Base-by-base conservation (phyloP, 1,140 invertebrate genomes). In the Drosophila nikananu region DNA sequence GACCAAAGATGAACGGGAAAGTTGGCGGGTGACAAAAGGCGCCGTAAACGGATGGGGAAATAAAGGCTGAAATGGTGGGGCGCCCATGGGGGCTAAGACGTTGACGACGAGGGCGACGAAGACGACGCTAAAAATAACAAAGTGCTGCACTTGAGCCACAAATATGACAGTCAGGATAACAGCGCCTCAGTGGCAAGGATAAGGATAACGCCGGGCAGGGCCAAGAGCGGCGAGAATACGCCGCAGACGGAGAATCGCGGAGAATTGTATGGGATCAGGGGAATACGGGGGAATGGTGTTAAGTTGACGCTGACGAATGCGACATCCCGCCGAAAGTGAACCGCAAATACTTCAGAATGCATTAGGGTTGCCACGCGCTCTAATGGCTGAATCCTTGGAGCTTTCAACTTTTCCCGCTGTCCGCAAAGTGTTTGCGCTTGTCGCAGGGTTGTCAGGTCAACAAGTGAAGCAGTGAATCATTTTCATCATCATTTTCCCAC, bases 281-380 rank as follows among this genome's bases (percentile, higher is more conserved):
- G 46, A 68, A 52, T 42, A 49, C 61, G 39, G 58, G 51, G 51
- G n/a, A 58, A 66, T 54, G 54, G 46, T 72, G 61, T 76, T 80
- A 80, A 83, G 81, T 71, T 76, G 81, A 84, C 77, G 72, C 62
- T 83, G 82, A 86, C 83, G 75, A 86, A 86, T 86, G 82, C 67
- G 64, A 73, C 63, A 63, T 49, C 42, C 41, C 51, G 65, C 68
- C 68, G n/a, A 72, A 71, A 72, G 70, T 72, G 66, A 42, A 60
- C 27, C 66, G 55, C 67, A 73, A 73, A 61, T 73, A 52, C 71
- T 52, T 72, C 39, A 46, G 68, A 61, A 68, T 71, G 67, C 67
- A 71, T 71, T 71, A 71, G 67, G 67, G 64, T 68, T 72, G 67
- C 66, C 67, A 42, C 66, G 52, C 48, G 37, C 49, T 39, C 23